phyloP scores from a whole-genome alignment of 1,140 invertebrate genomes.

The Monochamus saltuarius region DNA sequence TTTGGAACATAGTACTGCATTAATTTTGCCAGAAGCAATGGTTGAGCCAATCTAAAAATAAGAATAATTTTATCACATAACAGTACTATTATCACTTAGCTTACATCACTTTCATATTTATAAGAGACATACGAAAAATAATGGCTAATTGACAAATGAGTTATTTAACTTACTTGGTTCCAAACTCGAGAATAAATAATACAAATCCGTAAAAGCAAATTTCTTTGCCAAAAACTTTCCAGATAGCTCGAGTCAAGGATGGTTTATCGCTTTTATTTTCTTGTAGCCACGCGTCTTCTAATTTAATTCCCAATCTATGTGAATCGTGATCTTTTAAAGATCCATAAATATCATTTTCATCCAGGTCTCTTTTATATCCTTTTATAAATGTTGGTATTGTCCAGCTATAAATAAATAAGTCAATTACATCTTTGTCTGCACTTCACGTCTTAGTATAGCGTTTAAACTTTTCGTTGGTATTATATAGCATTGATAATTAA shows the following conservation, averaged over 20 bases:
- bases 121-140: too few relatives aligned
- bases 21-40: constrained; percentile 25
- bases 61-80: not conserved
- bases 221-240: constrained; percentile 30
- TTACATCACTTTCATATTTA: too few relatives aligned
- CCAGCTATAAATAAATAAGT: constrained; percentile 43
- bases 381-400: constrained; percentile 42
- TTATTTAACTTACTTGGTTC: constrained; percentile 37
- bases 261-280: constrained; percentile 45
- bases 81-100: too few relatives aligned
- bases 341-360: constrained; percentile 35
- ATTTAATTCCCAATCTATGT: constrained; percentile 55
- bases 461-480: too few relatives aligned
- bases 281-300: constrained; percentile 57
- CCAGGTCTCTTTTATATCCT: constrained; percentile 25
- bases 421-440: too few relatives aligned
- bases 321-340: constrained; percentile 31
- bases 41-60: constrained; percentile 52
- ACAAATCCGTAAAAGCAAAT: constrained; percentile 27
- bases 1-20: constrained; percentile 27
- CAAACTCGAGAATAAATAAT: constrained; percentile 30
- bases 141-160: too few relatives aligned
- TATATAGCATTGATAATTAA: too few relatives aligned
- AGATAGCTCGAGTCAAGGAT: constrained; percentile 44
- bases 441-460: too few relatives aligned